Evolutionary conservation across 30 jellyfish, hydroid and myxozoan genomes (phyloP).

Genomic region (Aurelia sp.): DNA sequence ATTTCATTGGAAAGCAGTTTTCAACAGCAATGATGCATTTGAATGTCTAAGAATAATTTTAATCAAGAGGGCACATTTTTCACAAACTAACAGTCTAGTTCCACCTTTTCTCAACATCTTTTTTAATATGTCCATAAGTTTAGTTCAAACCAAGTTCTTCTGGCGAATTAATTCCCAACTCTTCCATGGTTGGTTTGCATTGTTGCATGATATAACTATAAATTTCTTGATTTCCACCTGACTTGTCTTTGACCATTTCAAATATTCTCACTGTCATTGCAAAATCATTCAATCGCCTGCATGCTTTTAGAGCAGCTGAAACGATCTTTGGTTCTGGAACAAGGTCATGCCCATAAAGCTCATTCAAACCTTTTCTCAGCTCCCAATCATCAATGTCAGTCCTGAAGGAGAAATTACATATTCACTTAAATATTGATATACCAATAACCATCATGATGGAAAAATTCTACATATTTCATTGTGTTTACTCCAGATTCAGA

Average conservation of each 20-base stretch:
- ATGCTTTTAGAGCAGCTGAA: conserved; percentile 89
- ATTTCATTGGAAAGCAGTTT: no score
- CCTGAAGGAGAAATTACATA: conserved; percentile 25
- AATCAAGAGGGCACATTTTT: neutral
- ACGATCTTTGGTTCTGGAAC: conserved; percentile 98
- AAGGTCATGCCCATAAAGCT: conserved; percentile 90
- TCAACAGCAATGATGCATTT: no score
- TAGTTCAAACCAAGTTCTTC: conserved; percentile 88
- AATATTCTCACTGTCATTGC: conserved; percentile 94
- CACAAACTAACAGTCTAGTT: conserved; percentile 8
- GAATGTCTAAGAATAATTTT: no score
- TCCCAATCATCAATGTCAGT: conserved; percentile 94
- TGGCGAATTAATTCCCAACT: conserved; percentile 88
- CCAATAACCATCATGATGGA: no score
- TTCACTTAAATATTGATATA: neutral
- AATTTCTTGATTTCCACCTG: conserved; percentile 81
- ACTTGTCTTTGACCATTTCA: conserved; percentile 86
- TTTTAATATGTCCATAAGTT: neutral
- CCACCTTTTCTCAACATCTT: no score
- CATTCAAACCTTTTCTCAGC: conserved; percentile 92
- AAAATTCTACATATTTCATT: no score
- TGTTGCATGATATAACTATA: conserved; percentile 76
- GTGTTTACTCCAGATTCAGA: no score
- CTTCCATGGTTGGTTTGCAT: conserved; percentile 93
- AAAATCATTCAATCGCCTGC: conserved; percentile 89